A percentile compares a stretch with the other conserved stretches of the same genome.
Evolutionary conservation across 2,888 invertebrate species (phyloP).

Genomic region (Caenorhabditis uteleia): DNA sequence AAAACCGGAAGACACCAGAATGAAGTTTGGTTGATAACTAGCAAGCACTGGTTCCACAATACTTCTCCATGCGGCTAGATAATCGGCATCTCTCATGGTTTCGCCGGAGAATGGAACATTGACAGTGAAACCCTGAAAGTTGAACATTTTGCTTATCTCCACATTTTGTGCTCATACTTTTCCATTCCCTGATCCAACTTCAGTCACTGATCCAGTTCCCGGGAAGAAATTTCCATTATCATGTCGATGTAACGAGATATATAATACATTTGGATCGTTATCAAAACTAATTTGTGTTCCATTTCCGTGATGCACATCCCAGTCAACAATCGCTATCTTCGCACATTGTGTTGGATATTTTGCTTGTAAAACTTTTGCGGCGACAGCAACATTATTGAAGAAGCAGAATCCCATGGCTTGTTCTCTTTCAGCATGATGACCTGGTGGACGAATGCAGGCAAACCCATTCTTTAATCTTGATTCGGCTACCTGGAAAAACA

Average conservation of each 20-base stretch:
- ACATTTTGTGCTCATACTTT: slow-evolving; percentile 33
- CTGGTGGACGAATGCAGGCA: slow-evolving; percentile 96
- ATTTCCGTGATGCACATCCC: slow-evolving; percentile 76
- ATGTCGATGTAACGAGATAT: slow-evolving; percentile 95
- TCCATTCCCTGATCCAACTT: slow-evolving; percentile 73
- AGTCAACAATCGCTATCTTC: slow-evolving; percentile 93
- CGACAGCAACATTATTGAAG: slow-evolving; percentile 96
- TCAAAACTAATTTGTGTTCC: slow-evolving; percentile 98
- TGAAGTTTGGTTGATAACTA: slow-evolving; percentile 70
- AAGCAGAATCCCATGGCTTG: slow-evolving; percentile 86
- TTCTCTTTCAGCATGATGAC: slow-evolving; percentile 86
- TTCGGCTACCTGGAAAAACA: slow-evolving; percentile 53
- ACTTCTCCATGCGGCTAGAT: slow-evolving; percentile 87
- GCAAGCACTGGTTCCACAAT: slow-evolving; percentile 94
- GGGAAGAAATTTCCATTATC: slow-evolving; percentile 97
- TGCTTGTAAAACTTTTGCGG: slow-evolving; percentile 85
- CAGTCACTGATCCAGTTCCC: slow-evolving; percentile 93
- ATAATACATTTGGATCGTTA: slow-evolving; percentile 89
- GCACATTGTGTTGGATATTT: slow-evolving; percentile 71
- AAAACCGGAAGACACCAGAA: slow-evolving; percentile 96
- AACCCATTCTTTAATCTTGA: slow-evolving; percentile 79
- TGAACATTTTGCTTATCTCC: not conserved
- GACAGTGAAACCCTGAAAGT: slow-evolving; percentile 84
- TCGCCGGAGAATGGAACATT: slow-evolving; percentile 95
- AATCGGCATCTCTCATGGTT: slow-evolving; percentile 88